Percentiles rank a stretch among this genome's conserved stretches.
These are phyloP conservation scores for Intellagama lesueurii DNA, from an alignment of 2,797 vertebrate species.

Conservation along the genomic window DNA sequence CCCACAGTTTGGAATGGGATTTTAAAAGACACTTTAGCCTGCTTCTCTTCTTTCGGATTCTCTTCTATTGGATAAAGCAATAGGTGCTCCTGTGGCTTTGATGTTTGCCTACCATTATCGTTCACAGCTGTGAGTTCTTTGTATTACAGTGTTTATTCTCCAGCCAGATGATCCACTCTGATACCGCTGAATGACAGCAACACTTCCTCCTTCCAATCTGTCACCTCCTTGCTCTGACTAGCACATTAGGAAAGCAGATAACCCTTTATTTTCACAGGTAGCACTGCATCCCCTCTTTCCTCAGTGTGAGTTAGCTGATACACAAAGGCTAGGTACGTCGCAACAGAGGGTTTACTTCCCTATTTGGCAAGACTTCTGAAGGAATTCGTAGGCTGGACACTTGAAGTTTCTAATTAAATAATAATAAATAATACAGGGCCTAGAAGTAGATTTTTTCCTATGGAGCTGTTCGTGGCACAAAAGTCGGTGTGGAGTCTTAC, in stretches of 20 bases:
- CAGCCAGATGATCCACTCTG: slow-evolving; percentile 3
- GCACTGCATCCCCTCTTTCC: neutral
- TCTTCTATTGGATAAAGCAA: neutral
- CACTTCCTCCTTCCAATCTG: slow-evolving; percentile 5
- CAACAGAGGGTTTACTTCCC: accelerated
- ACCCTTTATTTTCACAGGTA: slow-evolving; percentile 7
- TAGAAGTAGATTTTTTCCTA: neutral
- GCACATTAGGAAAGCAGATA: neutral
- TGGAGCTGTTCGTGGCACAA: neutral
- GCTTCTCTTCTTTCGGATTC: no score
- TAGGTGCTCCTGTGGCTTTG: neutral
- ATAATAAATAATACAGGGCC: neutral
- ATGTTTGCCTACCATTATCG: neutral
- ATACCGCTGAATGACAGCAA: neutral
- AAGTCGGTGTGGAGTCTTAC: neutral
- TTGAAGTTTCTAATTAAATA: neutral
- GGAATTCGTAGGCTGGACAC: accelerated
- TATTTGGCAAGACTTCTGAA: slow-evolving; percentile 18
- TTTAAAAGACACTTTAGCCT: neutral
- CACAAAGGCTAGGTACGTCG: neutral
- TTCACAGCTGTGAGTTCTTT: neutral
- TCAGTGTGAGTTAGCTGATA: neutral
- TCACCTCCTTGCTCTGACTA: neutral
- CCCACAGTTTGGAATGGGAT: neutral
- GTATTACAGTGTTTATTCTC: slow-evolving; percentile 35